Evolutionary conservation across 2,888 invertebrate genomes (phyloP), one percentile per base, ranked within the genome.

Genomic region (Hydriomena furcata): DNA sequence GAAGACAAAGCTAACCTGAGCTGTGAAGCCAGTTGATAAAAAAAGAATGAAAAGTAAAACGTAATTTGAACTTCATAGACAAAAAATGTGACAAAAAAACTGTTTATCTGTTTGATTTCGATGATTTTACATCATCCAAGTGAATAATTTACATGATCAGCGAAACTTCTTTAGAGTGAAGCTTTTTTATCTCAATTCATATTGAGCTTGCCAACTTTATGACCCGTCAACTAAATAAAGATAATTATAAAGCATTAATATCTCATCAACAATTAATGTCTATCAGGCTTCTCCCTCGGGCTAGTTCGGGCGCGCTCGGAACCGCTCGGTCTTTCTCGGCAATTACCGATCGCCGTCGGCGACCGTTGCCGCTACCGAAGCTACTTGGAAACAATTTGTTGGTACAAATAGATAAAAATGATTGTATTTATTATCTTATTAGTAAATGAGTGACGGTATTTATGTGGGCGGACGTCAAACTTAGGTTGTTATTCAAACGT

Each of bases 211-310:
- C 32, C 1, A 25, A 43, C n/a, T 38, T 32, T 30, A 23, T 30
- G 12, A 10, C 6, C 6, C 31, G 27, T 45, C 25, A 41, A 4
- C 7, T 30, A 36, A 35, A 34, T 25, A 54, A 48, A 64, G 57
- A 68, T 73, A 76, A 79, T 79, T 74, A 76, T 67, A 61, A 56
- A 58, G 60, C 64, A 65, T 68, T 76, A 72, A 75, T 77, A 68
- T 65, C 66, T 76, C 70, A 52, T 60, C 66, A 71, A 81, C 80
- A 80, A 84, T 85, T 83, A 84, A 77, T 65, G 82, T 85, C 84
- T 67, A 77, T 84, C 84, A 82, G 60, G 31, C 55, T 34, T 36
- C 37, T 37, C 68, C 75, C 70, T 67, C 67, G 65, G 73, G 78
- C 69, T 47, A 45, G 50, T 59, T 77, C 71, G 71, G 73, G 62